Conservation (phyloP, 2,888 invertebrate species). For the Dasysyrphus albostriatus region DNA sequence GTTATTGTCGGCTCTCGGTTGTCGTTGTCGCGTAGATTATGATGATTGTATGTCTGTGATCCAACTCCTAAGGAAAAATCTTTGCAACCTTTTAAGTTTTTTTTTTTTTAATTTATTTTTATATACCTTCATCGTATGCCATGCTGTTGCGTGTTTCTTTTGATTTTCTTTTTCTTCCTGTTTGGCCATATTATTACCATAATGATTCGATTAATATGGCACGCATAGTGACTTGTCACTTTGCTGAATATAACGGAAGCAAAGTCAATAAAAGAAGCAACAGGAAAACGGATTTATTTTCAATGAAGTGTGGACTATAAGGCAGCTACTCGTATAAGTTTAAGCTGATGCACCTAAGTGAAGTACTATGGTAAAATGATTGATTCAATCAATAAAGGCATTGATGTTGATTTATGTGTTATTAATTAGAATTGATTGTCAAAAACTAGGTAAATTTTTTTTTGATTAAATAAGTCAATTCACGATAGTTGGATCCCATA, state of each 20-base stretch:
- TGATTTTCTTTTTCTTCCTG: slow-evolving; percentile 57
- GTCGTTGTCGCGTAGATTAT: too few relatives aligned
- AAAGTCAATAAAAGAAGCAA: slow-evolving; percentile 18
- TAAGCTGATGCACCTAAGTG: background rate
- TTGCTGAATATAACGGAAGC: slow-evolving; percentile 16
- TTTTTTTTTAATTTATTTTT: slow-evolving; percentile 19
- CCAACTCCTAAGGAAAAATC: slow-evolving; percentile 18
- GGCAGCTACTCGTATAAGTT: too few relatives aligned
- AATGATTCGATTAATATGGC: slow-evolving; percentile 70
- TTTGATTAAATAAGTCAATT: too few relatives aligned
- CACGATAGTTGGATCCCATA: too few relatives aligned
- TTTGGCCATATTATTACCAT: slow-evolving; percentile 54
- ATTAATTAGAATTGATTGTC: too few relatives aligned
- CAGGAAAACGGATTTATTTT: slow-evolving; percentile 15
- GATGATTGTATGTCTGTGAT: background rate
- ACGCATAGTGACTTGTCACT: slow-evolving; percentile 49
- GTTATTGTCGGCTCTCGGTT: slow-evolving; percentile 4
- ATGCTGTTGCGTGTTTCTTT: slow-evolving; percentile 17
- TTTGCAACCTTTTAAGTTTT: slow-evolving; percentile 30
- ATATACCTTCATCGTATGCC: background rate
- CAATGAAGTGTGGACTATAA: background rate
- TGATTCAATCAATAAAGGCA: too few relatives aligned
- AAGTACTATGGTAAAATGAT: too few relatives aligned
- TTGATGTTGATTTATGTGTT: too few relatives aligned
- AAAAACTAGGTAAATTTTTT: too few relatives aligned